These are phyloP conservation scores for Chloroclystis v-ata DNA, from an alignment of 2,888 invertebrate species.

Conservation along the genomic window DNA sequence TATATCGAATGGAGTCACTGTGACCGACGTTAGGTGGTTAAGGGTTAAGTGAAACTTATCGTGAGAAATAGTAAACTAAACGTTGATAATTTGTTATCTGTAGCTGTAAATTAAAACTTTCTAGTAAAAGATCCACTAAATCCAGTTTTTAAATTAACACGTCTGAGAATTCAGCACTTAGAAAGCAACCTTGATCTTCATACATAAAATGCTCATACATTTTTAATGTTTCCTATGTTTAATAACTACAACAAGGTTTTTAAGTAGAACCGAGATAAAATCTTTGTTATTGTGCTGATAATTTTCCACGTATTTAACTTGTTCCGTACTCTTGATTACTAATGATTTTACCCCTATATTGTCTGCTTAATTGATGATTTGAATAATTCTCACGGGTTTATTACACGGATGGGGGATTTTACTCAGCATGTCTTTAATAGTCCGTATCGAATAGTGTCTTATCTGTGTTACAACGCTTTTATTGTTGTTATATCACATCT, in stretches of 20 bases:
- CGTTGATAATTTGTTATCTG: not conserved
- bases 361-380: conserved; percentile 24
- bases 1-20: too few species aligned
- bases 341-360: conserved; percentile 19
- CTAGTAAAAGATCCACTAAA: conserved; percentile 24
- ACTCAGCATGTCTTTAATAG: conserved; percentile 17
- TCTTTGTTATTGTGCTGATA: conserved; percentile 31
- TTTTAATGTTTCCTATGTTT: conserved; percentile 20
- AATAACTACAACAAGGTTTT: conserved; percentile 18
- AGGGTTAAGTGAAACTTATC: not conserved
- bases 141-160: conserved; percentile 25
- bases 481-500: conserved; percentile 40
- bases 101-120: conserved; percentile 22
- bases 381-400: conserved; percentile 24
- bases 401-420: conserved; percentile 24
- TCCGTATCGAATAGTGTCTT: conserved; percentile 20
- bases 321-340: conserved; percentile 38
- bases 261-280: conserved; percentile 21
- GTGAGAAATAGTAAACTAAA: not conserved
- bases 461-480: conserved; percentile 23
- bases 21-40: too few species aligned
- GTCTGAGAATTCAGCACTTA: conserved; percentile 31
- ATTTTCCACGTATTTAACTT: conserved; percentile 32
- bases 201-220: not conserved
- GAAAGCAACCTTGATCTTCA: conserved; percentile 25